phyloP scores from a whole-genome alignment of 23 tunicate species.

The Trididemnum nubilum region DNA sequence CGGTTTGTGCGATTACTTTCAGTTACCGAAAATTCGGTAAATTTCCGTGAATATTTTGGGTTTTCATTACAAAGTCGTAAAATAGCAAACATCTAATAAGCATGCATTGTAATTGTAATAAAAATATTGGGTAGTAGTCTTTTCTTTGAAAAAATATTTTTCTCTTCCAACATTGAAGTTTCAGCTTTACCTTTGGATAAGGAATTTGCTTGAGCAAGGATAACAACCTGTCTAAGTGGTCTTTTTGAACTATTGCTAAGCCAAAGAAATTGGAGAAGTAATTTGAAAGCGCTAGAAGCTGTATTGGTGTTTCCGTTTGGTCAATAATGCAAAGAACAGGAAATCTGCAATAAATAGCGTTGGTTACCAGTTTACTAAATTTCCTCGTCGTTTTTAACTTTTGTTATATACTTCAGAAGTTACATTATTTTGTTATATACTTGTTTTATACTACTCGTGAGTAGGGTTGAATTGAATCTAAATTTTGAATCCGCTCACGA shows the following conservation, averaged over 20 bases:
- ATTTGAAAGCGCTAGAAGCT: conserved; percentile 28
- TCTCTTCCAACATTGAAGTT: too few relatives aligned
- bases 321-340: conserved; percentile 80
- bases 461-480: too few relatives aligned
- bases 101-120: too few relatives aligned
- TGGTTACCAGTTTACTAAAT: too few relatives aligned
- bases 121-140: too few relatives aligned
- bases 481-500: too few relatives aligned
- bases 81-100: neutral
- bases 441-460: too few relatives aligned
- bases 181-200: conserved; percentile 59
- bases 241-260: conserved; percentile 56
- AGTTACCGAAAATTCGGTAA: neutral
- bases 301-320: conserved; percentile 34
- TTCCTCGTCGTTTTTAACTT: too few relatives aligned
- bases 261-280: conserved; percentile 61
- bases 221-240: conserved; percentile 32
- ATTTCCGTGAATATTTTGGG: too few relatives aligned
- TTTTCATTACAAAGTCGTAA: neutral
- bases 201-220: conserved; percentile 58
- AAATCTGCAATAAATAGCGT: conserved; percentile 56
- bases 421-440: too few relatives aligned
- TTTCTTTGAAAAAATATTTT: too few relatives aligned
- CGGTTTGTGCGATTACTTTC: neutral
- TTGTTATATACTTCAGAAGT: too few relatives aligned